Evolutionary conservation across 2,888 invertebrate genomes (phyloP), one percentile per base, ranked within the genome.

Genomic region (Empis stercorea): DNA sequence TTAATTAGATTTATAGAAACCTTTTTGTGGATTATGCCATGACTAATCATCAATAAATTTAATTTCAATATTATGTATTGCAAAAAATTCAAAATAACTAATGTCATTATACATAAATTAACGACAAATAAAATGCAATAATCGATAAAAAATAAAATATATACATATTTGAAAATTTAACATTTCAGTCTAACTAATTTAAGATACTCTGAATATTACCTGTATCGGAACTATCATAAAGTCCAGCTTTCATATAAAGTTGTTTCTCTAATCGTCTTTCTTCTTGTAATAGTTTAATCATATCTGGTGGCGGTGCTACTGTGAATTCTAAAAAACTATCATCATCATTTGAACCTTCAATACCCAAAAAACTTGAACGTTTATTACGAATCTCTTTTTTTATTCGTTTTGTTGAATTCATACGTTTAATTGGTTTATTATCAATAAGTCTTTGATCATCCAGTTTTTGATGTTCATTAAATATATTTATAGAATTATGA

Each of bases 331-430:
- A 76, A 61, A 82, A 82, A 43, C 79, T 70, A 55, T 84, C 81
- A 59, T 83, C 80, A 55, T 80, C 78, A 14, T 73, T 73, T 57
- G 79, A 75, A 45, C 83, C 84, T 58, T 88, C 87, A 60, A 89
- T 81, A 42, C 89, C 89, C 38, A 91, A 74, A 65, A 91, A 91
- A 63, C 87, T 87, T 32, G 86, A 83, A 42, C 89, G 79, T 60
- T 89, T 84, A 60, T 83, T 84, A 10, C 87, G 76, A 45, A 91
- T 75, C 62, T 91, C 89, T 61, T 88, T 87, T 59, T 87, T 87
- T 58, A 89, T 87, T 55, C 87, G 76, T 53, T 87, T 84, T 2
- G 88, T 86, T 13, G 87, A 87, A 59, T 85, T 87, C 47, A 84
- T 75, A 55, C 86, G 78, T 58, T 81, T 81, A 53, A 85, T 74